These are phyloP conservation scores for Tragelaphus strepsiceros DNA, from an alignment of 2,113 vertebrate species.

Conservation along the genomic window DNA sequence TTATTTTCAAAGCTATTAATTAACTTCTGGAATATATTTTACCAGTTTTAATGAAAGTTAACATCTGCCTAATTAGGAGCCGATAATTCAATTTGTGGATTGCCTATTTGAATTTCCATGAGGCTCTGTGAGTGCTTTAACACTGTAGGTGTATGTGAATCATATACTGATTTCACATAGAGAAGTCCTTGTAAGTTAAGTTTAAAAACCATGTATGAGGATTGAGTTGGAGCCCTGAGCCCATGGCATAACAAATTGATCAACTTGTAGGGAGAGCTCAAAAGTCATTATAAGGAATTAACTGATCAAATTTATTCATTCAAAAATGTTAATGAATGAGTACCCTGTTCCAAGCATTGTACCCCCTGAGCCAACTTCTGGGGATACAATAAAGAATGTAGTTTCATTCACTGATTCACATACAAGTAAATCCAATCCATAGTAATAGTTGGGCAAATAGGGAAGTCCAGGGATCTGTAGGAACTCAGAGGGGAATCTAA, in stretches of 20 bases:
- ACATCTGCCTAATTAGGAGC: conserved; percentile 19
- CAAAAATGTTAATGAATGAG: neutral
- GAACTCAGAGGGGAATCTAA: neutral
- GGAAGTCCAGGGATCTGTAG: neutral
- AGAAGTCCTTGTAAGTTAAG: neutral
- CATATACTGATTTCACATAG: neutral
- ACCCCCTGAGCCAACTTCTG: neutral
- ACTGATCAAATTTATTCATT: neutral
- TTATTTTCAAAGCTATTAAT: conserved; percentile 29
- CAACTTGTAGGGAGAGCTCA: neutral
- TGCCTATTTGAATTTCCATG: conserved; percentile 8
- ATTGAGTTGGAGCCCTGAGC: neutral
- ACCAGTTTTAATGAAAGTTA: conserved; percentile 43
- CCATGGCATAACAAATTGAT: neutral
- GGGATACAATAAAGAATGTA: neutral
- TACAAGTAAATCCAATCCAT: neutral
- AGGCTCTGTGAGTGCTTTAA: neutral
- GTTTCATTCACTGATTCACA: neutral
- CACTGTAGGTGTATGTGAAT: neutral
- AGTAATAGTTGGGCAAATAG: neutral
- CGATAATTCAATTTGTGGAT: conserved; percentile 47
- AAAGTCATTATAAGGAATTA: conserved; percentile 28
- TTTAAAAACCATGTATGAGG: conserved; percentile 16
- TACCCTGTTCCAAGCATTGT: neutral
- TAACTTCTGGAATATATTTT: conserved; percentile 33